Evolutionary conservation across 1,140 invertebrate genomes (phyloP), one percentile per base, ranked within the genome.

Genomic region (Drosophila bifasciata): DNA sequence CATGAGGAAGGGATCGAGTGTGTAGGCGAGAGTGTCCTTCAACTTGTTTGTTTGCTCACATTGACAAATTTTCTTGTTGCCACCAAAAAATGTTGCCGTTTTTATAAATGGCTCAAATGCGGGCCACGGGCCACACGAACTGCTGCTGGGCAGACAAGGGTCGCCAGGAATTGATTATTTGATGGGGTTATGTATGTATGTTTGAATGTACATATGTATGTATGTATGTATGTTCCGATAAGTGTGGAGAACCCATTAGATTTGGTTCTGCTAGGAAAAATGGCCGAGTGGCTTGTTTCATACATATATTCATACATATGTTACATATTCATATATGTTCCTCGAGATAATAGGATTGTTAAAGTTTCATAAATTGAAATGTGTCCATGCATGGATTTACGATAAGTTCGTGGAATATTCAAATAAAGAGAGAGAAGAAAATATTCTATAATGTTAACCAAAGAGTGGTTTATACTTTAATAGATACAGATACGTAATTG

Each of bases 61-160:
- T 48, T 86, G 83, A 88, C 81, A 80, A 78, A 88, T 86, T 88
- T 69, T 67, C 73, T 56, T 46, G 3, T 49, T 52, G 50, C 55
- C 61, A 63, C 57, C 53, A 67, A 21, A 78, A 62, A 59, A 58
- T 64, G 55, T 56, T 66, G 50, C 32, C 5, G 23, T 41, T 60
- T 45, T 66, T 80, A 69, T 61, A 76, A 73, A 79, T 73, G 43
- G 45, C 11, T 9, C 7, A 63, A 46, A 67, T 79, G 44, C 49
- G 60, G 72, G 51, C 11, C 48, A 43, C 49, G 60, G 72, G 51
- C 11, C 48, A 43, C 16, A 32, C 44, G n/a, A 43, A 11, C 8
- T 28, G 28, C 8, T 28, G 28, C 8, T 8, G 15, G 25, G 19
- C 21, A 6, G n/a, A 51, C 52, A 43, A 41, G 46, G 39, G 46